Evolutionary conservation across 2,888 invertebrate species (phyloP), one percentile per base, ranked within the genome.

Genomic region (Rhopalosiphum nymphaeae): DNA sequence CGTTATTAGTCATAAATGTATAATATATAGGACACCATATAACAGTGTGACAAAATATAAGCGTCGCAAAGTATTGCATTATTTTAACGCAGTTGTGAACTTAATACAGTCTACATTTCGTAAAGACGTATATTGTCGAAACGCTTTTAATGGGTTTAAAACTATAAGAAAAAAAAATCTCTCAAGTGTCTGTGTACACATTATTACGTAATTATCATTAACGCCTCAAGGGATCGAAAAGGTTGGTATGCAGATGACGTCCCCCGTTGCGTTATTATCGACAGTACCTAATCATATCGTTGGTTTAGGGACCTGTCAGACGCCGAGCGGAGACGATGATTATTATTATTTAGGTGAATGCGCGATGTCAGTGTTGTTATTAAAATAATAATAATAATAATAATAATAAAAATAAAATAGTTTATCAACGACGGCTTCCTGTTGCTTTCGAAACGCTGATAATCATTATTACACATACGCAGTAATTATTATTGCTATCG

Each of bases 381-480:
- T 44, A 44, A 29, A 89, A 89, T 44, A 89, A 29, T 29, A 29
- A 57, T n/a, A n/a, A n/a, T n/a, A n/a, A n/a, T n/a, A n/a, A n/a
- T n/a, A n/a, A n/a, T n/a, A n/a, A n/a, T n/a, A n/a, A 13, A 56
- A 57, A 11, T 29, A 42, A 61, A 44, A 61, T 46, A 57, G 16
- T 57, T 29, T 36, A 78, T 36, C 78, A 21, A 36, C 36, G 57
- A 44, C 26, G 36, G 42, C 44, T 88, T 88, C 53, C 53, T 29
- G n/a, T 46, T 21, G n/a, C 67, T 90, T 90, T 90, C 46, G 67
- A 90, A 67, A 91, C 86, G 42, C 36, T 7, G n/a, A 53, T 91
- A 46, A 56, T 26, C 57, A 13, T n/a, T n/a, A 78, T 36, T 49
- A 44, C 9, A 57, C 29, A 67, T 21, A 36, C 21, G 36, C 46